A percentile compares a stretch with the other conserved stretches of the same genome.
These are phyloP conservation scores for Toxonevra muliebris DNA, from an alignment of 2,888 invertebrate species.

Conservation along the genomic window DNA sequence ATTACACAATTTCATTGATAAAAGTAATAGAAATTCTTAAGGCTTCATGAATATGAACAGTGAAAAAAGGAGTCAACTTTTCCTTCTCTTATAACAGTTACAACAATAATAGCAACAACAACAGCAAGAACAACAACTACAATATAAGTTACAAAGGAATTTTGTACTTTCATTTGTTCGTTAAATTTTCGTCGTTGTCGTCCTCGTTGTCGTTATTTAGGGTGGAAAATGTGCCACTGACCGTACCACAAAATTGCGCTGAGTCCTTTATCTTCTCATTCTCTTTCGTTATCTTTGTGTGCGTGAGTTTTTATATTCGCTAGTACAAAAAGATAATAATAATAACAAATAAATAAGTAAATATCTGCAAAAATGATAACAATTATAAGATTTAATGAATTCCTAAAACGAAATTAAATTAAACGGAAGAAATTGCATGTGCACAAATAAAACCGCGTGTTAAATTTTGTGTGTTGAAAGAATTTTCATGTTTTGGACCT, in stretches of 20 bases:
- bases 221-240: constrained; percentile 47
- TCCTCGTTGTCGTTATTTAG: constrained; percentile 29
- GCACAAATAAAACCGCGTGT: too few species aligned
- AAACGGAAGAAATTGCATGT: not conserved
- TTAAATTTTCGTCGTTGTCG: constrained; percentile 29
- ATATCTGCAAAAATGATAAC: too few species aligned
- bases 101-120: constrained; percentile 10
- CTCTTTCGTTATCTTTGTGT: constrained; percentile 21
- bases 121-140: constrained; percentile 1
- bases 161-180: constrained; percentile 32
- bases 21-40: too few species aligned
- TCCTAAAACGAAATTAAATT: too few species aligned
- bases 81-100: not conserved
- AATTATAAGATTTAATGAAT: too few species aligned
- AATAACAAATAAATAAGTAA: constrained; percentile 11
- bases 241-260: constrained; percentile 44
- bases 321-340: constrained; percentile 1
- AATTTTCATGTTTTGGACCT: too few species aligned
- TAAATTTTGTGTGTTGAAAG: too few species aligned
- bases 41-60: not conserved
- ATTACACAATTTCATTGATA: too few species aligned
- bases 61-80: constrained; percentile 16
- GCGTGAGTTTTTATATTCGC: not conserved
- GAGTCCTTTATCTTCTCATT: constrained; percentile 35
- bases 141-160: constrained; percentile 37